These are phyloP conservation scores for Thumatha senex DNA, from an alignment of 2,888 invertebrate genomes.

Conservation along the genomic window DNA sequence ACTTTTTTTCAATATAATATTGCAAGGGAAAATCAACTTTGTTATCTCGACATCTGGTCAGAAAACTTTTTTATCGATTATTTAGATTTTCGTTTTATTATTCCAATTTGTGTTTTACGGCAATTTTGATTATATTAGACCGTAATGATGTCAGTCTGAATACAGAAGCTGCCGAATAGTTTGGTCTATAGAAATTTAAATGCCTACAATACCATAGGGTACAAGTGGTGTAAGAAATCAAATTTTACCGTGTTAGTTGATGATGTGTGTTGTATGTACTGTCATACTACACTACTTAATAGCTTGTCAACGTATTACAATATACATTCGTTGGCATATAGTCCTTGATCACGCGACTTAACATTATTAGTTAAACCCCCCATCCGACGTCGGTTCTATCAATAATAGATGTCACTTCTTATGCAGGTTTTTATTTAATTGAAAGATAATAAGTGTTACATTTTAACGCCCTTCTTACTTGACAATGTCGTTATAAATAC, in stretches of 20 bases:
- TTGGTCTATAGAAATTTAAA: neutral
- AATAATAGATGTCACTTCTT: slow-evolving; percentile 64
- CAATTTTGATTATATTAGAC: neutral
- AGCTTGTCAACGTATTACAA: too few species aligned
- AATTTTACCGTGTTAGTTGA: neutral
- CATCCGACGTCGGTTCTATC: slow-evolving; percentile 26
- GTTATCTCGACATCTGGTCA: too few species aligned
- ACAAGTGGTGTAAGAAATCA: neutral
- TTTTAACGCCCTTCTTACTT: slow-evolving; percentile 66
- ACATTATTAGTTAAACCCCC: slow-evolving; percentile 3
- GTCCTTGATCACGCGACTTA: too few species aligned
- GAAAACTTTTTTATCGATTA: too few species aligned
- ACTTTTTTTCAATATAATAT: neutral
- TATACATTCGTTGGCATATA: too few species aligned
- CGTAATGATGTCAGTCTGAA: neutral
- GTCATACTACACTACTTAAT: too few species aligned
- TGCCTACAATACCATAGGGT: neutral
- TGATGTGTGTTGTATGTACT: too few species aligned
- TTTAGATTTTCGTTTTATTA: too few species aligned
- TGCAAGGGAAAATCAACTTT: too few species aligned
- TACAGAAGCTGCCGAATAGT: neutral
- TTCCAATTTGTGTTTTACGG: too few species aligned
- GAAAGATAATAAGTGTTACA: slow-evolving; percentile 72
- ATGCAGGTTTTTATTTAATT: slow-evolving; percentile 78
- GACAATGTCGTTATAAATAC: slow-evolving; percentile 73